A percentile compares a stretch with the other conserved stretches of the same genome.
These are phyloP conservation scores for Dicrurus megarhynchus DNA, from an alignment of 2,113 vertebrate species.

Conservation along the genomic window DNA sequence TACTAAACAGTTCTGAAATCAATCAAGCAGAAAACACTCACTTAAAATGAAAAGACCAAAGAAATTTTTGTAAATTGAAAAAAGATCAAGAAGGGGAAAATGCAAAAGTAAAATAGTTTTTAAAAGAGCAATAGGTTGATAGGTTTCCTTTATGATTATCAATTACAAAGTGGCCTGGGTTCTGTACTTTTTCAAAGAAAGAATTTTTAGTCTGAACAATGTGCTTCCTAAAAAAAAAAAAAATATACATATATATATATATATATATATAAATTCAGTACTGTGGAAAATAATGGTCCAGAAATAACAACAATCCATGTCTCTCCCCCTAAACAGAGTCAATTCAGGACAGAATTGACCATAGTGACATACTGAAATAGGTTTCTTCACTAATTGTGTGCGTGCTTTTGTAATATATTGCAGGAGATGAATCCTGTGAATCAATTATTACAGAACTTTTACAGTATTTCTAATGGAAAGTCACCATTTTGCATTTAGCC, in stretches of 20 bases:
- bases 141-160: neutral
- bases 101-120: neutral
- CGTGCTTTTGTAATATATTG: neutral
- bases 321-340: neutral
- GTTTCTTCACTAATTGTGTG: neutral
- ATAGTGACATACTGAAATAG: neutral
- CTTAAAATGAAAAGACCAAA: neutral
- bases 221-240: neutral
- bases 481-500: neutral
- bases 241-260: no score
- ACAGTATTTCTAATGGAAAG: neutral
- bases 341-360: neutral
- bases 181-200: neutral
- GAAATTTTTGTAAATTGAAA: neutral
- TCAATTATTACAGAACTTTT: neutral
- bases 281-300: neutral
- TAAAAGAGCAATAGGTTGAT: neutral
- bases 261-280: neutral
- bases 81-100: accelerated
- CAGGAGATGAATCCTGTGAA: neutral
- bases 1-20: neutral
- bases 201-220: neutral
- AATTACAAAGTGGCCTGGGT: neutral
- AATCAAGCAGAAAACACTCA: neutral
- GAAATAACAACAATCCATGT: neutral